phyloP scores from a whole-genome alignment of 2,797 vertebrate species.

The Semaprochilodus insignis region DNA sequence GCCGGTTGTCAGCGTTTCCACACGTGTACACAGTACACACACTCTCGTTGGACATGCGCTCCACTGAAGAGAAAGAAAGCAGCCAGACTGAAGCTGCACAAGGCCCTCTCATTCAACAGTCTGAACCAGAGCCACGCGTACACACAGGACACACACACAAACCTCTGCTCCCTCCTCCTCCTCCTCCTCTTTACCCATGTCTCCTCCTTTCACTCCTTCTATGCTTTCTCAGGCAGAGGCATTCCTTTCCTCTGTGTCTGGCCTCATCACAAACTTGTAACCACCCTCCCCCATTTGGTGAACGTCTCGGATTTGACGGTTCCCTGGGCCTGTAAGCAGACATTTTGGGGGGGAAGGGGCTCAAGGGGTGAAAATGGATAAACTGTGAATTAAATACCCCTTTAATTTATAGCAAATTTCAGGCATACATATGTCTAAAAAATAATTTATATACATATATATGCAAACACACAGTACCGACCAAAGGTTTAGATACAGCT shows the following conservation, averaged over 20 bases:
- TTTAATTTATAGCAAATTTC: no score
- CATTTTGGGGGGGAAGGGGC: no score
- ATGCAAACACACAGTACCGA: no score
- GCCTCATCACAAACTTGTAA: conserved; percentile 45
- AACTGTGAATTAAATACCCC: no score
- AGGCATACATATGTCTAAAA: no score
- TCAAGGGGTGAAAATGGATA: no score
- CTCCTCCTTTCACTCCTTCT: conserved; percentile 54
- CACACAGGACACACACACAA: conserved; percentile 60
- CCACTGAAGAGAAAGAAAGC: conserved; percentile 59
- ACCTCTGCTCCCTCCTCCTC: conserved; percentile 47
- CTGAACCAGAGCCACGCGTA: conserved; percentile 70
- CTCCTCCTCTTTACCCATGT: conserved; percentile 22
- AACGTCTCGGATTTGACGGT: conserved; percentile 53
- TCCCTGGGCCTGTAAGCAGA: no score
- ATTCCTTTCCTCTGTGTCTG: conserved; percentile 51
- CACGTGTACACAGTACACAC: conserved; percentile 5
- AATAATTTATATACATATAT: no score
- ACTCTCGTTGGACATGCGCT: conserved; percentile 67
- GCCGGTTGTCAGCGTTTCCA: conserved; percentile 30
- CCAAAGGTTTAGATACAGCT: no score
- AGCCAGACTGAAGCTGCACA: conserved; percentile 62
- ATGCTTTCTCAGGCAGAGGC: conserved; percentile 39
- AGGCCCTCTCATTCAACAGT: conserved; percentile 77
- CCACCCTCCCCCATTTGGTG: conserved; percentile 57